Percentiles rank a stretch among this genome's conserved stretches.
Conservation (phyloP, 1,140 invertebrate species). For the Drosophila lini region DNA sequence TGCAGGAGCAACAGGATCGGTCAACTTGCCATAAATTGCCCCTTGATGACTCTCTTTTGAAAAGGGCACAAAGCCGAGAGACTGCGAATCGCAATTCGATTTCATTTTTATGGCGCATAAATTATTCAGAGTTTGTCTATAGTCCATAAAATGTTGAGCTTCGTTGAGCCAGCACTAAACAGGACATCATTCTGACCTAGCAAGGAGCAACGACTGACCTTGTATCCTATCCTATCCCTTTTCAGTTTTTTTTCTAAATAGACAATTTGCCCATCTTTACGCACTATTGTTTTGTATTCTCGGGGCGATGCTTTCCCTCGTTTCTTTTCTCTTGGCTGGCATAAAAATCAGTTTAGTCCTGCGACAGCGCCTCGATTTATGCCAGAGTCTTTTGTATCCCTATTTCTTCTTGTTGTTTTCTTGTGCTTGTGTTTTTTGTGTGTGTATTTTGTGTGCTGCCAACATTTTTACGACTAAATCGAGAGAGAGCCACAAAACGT, state of each 20-base stretch:
- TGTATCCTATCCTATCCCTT: slow-evolving; percentile 70
- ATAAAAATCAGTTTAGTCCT: slow-evolving; percentile 78
- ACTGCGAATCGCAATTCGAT: slow-evolving; percentile 61
- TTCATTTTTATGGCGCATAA: slow-evolving; percentile 77
- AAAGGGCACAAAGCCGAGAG: slow-evolving; percentile 34
- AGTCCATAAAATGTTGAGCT: slow-evolving; percentile 76
- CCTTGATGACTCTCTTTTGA: slow-evolving; percentile 71
- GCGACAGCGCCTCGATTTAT: slow-evolving; percentile 69
- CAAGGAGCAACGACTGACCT: slow-evolving; percentile 59
- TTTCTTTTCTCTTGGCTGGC: slow-evolving; percentile 14
- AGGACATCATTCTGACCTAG: slow-evolving; percentile 29
- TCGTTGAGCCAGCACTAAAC: slow-evolving; percentile 61
- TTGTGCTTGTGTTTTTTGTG: slow-evolving; percentile 10
- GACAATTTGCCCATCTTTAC: slow-evolving; percentile 76
- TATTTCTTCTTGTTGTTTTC: slow-evolving; percentile 7
- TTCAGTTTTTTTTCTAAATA: slow-evolving; percentile 56
- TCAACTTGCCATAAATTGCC: slow-evolving; percentile 70
- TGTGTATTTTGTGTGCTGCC: slow-evolving; percentile 46
- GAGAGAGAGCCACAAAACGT: slow-evolving; percentile 71
- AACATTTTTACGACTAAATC: slow-evolving; percentile 73
- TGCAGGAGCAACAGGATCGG: slow-evolving; percentile 33
- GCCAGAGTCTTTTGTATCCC: slow-evolving; percentile 47
- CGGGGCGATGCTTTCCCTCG: slow-evolving; percentile 6
- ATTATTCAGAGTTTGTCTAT: slow-evolving; percentile 79
- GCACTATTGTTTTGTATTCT: slow-evolving; percentile 71